These are phyloP conservation scores for Halyomorpha halys DNA, from an alignment of 1,140 invertebrate genomes.

Conservation along the genomic window DNA sequence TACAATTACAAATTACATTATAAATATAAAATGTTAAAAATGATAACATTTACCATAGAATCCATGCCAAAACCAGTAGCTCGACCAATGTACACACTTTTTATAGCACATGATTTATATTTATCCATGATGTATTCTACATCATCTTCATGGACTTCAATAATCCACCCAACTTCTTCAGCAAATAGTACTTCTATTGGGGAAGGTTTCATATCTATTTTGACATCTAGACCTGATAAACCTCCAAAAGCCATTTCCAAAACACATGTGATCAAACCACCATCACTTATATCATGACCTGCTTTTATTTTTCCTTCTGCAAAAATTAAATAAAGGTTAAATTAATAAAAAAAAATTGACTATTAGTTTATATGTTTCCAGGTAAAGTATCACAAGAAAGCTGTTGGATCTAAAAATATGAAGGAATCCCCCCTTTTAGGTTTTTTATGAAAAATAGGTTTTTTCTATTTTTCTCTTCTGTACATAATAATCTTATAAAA, in stretches of 20 bases:
- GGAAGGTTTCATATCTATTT: slow-evolving; percentile 40
- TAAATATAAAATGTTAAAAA: too few species aligned
- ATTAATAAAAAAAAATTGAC: too few species aligned
- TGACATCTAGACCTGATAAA: slow-evolving; percentile 62
- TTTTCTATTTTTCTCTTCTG: too few species aligned
- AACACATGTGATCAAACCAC: slow-evolving; percentile 78
- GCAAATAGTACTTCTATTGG: slow-evolving; percentile 65
- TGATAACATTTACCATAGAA: slow-evolving; percentile 40
- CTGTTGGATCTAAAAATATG: too few species aligned
- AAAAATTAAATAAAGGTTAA: slow-evolving; percentile 23
- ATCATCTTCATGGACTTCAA: slow-evolving; percentile 59
- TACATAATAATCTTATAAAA: too few species aligned
- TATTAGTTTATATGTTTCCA: too few species aligned
- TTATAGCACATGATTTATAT: slow-evolving; percentile 49
- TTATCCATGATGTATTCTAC: slow-evolving; percentile 46
- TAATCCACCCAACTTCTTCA: slow-evolving; percentile 86
- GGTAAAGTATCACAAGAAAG: too few species aligned
- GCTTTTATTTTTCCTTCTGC: slow-evolving; percentile 60
- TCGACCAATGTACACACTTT: slow-evolving; percentile 61
- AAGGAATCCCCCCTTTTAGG: too few species aligned
- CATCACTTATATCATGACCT: slow-evolving; percentile 96
- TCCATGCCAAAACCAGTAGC: slow-evolving; percentile 53
- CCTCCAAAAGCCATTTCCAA: slow-evolving; percentile 95
- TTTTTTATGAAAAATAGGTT: too few species aligned
- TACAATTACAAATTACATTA: too few species aligned